phyloP scores from a whole-genome alignment of 2,797 vertebrate genomes.

The Crocidura indochinensis region DNA sequence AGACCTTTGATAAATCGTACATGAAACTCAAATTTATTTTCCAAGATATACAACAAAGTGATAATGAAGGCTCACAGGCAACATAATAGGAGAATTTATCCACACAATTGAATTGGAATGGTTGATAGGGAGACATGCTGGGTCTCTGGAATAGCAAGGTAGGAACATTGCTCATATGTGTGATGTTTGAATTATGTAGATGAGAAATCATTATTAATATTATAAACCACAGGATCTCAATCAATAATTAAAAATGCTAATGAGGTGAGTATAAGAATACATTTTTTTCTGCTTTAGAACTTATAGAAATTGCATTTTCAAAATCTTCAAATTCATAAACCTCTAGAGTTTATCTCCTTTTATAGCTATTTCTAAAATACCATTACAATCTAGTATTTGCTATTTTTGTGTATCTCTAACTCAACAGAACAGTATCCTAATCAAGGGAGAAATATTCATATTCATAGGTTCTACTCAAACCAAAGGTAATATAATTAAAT shows the following conservation, averaged over 20 bases:
- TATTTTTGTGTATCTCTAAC: slow-evolving; percentile 4
- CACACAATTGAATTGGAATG: no score
- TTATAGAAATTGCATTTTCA: background rate
- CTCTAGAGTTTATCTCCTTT: background rate
- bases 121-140: no score
- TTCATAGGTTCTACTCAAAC: background rate
- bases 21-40: background rate
- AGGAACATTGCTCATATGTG: no score
- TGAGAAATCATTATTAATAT: no score
- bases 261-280: background rate
- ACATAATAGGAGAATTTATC: no score
- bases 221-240: no score
- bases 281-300: background rate
- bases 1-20: background rate
- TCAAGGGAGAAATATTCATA: background rate
- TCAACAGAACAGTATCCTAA: background rate
- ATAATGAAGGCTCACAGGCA: no score
- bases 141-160: no score
- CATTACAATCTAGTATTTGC: background rate
- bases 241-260: background rate
- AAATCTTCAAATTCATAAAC: background rate
- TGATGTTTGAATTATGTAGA: no score
- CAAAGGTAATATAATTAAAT: background rate
- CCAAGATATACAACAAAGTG: background rate
- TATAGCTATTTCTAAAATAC: background rate